phyloP scores from a whole-genome alignment of 2,888 invertebrate genomes.

The Junonia oenone region DNA sequence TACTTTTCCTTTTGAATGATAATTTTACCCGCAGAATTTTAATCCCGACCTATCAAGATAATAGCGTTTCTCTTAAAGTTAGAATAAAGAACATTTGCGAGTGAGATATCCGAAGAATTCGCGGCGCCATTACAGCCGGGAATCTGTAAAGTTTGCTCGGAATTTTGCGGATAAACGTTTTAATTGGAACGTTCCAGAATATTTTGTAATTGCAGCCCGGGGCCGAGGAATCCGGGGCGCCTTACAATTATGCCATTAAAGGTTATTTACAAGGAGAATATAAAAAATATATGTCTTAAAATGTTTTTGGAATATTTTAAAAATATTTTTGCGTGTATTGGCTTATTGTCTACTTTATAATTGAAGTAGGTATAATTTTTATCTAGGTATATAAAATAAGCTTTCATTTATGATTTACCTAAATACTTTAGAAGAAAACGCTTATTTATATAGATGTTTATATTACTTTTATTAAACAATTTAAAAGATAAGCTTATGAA shows the following conservation, averaged over 20 bases:
- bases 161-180: constrained; percentile 75
- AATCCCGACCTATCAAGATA: neutral
- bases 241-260: constrained; percentile 25
- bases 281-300: no score
- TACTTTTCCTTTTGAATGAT: neutral
- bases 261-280: neutral
- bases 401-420: no score
- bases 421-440: no score
- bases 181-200: constrained; percentile 72
- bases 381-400: no score
- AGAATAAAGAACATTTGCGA: constrained; percentile 47
- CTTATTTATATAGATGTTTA: no score
- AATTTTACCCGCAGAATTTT: neutral
- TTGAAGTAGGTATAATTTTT: no score
- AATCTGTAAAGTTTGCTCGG: constrained; percentile 63
- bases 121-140: constrained; percentile 37
- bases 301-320: neutral
- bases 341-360: no score
- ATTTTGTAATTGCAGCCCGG: constrained; percentile 68
- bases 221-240: constrained; percentile 31
- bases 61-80: constrained; percentile 27
- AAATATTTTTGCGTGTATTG: neutral
- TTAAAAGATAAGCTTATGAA: no score
- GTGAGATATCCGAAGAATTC: constrained; percentile 62
- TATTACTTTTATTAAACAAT: no score